Percentiles rank a stretch among this genome's conserved stretches.
phyloP scores from a whole-genome alignment of 2,113 vertebrate genomes.

The Marcusenius ussheri region DNA sequence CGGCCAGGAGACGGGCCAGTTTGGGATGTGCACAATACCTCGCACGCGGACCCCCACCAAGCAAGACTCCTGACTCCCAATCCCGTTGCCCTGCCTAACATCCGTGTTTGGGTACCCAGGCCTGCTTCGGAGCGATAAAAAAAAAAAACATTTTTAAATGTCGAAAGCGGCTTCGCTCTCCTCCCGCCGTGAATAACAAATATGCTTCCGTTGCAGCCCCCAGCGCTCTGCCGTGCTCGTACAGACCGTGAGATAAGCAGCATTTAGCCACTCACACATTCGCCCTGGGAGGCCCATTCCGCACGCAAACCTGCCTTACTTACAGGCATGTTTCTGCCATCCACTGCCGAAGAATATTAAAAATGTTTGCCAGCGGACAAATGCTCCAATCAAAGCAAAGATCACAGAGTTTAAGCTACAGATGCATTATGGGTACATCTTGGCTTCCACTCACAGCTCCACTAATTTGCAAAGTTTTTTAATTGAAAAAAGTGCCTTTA shows the following conservation, averaged over 20 bases:
- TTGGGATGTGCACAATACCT: not conserved
- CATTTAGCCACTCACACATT: not conserved
- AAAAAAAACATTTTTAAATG: not conserved
- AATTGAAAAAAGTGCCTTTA: not conserved
- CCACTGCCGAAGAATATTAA: not conserved
- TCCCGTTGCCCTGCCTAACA: not conserved
- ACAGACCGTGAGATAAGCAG: not conserved
- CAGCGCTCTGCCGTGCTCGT: not conserved
- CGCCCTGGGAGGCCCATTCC: not conserved
- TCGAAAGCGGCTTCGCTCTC: not conserved
- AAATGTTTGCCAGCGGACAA: not conserved
- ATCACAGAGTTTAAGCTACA: not conserved
- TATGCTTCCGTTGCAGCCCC: not conserved
- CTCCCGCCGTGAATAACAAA: not conserved
- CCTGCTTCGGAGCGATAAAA: not conserved
- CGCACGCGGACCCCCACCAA: not conserved
- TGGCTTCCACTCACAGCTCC: not conserved
- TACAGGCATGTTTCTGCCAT: not conserved
- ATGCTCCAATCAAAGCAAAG: not conserved
- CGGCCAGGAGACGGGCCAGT: not conserved
- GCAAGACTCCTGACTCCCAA: not conserved
- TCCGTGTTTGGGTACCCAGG: too few relatives aligned
- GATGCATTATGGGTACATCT: not conserved
- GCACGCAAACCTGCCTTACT: not conserved
- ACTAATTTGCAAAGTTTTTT: not conserved